Evolutionary conservation across 2,113 vertebrate genomes (phyloP).

Genomic region (Cephalopterus ornatus): DNA sequence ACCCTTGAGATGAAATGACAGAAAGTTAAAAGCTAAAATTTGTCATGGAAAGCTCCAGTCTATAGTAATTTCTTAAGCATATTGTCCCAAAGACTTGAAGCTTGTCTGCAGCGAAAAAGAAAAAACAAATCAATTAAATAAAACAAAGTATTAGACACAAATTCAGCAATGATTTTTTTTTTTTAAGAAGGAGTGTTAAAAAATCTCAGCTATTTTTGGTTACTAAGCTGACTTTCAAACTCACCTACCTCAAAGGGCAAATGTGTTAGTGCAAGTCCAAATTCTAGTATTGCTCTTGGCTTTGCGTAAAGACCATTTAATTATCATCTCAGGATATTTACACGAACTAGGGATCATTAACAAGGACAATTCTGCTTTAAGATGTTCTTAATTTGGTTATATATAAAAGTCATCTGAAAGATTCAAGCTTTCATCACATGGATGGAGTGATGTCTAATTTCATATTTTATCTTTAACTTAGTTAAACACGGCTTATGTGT

Average conservation of each 20-base stretch:
- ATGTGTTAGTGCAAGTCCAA: neutral
- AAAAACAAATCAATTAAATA: neutral
- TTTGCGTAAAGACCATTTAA: neutral
- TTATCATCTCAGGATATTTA: neutral
- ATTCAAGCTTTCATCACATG: neutral
- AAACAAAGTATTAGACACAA: neutral
- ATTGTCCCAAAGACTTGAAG: neutral
- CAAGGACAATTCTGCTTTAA: neutral
- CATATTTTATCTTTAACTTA: neutral
- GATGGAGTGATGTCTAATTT: constrained; percentile 5
- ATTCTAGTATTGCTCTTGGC: neutral
- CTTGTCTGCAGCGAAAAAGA: neutral
- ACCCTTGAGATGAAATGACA: neutral
- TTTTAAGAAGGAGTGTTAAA: neutral
- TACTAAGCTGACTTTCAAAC: neutral
- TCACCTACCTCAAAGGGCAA: neutral
- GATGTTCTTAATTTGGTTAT: neutral
- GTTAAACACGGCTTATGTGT: neutral
- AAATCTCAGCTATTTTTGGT: neutral
- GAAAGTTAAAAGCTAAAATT: constrained; percentile 29
- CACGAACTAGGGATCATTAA: neutral
- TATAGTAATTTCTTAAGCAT: constrained; percentile 3
- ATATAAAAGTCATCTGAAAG: neutral
- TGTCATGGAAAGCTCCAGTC: neutral
- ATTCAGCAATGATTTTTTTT: neutral